These are phyloP conservation scores for Enteromius afrohamiltoni DNA, from an alignment of 2,797 vertebrate genomes.

Conservation along the genomic window DNA sequence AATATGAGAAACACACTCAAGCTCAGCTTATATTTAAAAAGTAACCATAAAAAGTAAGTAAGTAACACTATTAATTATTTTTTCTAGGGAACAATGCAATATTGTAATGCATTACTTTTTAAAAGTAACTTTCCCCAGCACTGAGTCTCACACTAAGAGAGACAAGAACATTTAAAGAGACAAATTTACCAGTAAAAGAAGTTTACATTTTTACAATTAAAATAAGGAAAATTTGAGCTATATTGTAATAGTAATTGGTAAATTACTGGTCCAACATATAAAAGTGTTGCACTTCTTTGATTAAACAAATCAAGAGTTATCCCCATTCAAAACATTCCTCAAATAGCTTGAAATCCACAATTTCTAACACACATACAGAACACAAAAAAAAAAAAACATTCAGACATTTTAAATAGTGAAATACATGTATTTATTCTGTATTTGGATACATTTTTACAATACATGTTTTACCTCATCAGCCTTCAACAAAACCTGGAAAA, in stretches of 20 bases:
- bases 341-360: background rate
- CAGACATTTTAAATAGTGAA: constrained; percentile 64
- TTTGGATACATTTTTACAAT: constrained; percentile 66
- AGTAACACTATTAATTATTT: too few species aligned
- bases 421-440: constrained; percentile 67
- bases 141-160: background rate
- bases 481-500: constrained; percentile 84
- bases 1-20: too few species aligned
- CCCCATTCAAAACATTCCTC: background rate
- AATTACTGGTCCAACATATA: background rate
- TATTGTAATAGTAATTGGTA: background rate
- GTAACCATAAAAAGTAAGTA: too few species aligned
- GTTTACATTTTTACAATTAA: too few species aligned
- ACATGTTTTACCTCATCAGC: constrained; percentile 69
- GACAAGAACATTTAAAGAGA: background rate
- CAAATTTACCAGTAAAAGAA: background rate
- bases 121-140: too few species aligned
- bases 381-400: background rate
- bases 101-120: too few species aligned
- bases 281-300: background rate
- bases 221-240: background rate
- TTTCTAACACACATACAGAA: background rate
- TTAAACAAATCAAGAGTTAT: background rate
- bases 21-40: too few species aligned
- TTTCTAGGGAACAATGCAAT: too few species aligned